phyloP scores from a whole-genome alignment of 2,113 vertebrate species.

The Hemiscyllium ocellatum region DNA sequence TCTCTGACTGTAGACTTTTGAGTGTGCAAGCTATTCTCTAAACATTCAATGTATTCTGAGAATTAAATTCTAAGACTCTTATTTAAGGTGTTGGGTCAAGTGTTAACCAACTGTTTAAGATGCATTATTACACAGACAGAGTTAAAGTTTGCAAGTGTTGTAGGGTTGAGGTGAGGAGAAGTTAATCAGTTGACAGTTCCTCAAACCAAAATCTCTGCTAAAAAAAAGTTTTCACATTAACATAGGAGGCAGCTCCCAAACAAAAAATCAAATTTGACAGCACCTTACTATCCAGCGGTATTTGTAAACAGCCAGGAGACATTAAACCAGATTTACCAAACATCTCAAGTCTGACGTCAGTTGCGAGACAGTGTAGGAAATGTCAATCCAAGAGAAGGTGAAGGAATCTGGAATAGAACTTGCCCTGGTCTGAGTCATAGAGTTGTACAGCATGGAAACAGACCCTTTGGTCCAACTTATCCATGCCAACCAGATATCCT shows the following conservation, averaged over 20 bases:
- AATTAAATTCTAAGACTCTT: not conserved
- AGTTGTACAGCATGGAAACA: too few species aligned
- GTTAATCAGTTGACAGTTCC: not conserved
- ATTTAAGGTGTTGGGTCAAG: not conserved
- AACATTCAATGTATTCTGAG: not conserved
- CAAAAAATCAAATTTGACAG: not conserved
- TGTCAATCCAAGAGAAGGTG: not conserved
- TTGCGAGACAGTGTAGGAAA: not conserved
- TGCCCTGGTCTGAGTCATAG: too few species aligned
- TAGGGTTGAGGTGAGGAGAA: not conserved
- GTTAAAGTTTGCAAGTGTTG: not conserved
- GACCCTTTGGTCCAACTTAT: too few species aligned
- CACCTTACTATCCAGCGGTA: not conserved
- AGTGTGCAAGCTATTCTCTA: not conserved
- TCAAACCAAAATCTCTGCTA: not conserved
- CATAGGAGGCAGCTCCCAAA: not conserved
- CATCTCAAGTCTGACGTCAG: not conserved
- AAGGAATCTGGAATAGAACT: not conserved
- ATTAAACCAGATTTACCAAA: not conserved
- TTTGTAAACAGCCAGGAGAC: not conserved
- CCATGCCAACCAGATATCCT: too few species aligned
- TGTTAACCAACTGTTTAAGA: too few species aligned
- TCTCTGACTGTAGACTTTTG: not conserved
- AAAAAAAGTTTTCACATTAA: not conserved
- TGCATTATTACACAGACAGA: not conserved